Evolutionary conservation across 2,113 vertebrate species (phyloP), one percentile per base, ranked within the genome.

Genomic region (Stictonetta naevosa): DNA sequence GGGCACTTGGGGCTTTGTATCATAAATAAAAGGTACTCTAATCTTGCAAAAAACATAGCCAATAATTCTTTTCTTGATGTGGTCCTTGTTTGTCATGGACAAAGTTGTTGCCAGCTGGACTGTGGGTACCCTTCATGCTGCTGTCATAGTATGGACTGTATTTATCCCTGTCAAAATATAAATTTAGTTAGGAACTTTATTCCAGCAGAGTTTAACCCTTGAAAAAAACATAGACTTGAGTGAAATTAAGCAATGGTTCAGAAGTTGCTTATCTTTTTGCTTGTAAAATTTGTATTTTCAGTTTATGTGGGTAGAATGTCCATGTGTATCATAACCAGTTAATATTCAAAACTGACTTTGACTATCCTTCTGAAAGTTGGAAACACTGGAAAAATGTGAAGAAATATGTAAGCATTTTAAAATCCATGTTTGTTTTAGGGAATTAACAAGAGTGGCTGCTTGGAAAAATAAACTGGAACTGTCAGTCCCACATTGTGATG

Each of bases 101-200:
- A 33, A 38, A 71, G 60, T 4, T 88, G 64, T 64, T 94, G 94
- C 80, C 88, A 88, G 79, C 40, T 83, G 68, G 84, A 52, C 71
- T 82, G 74, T 83, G 67, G 66, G 44, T 58, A 52, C 28, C 13
- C 19, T 67, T 90, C 21, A 38, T 94, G 91, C 56, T 91, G 34
- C 67, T 85, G 29, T 48, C 83, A 60, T 46, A 64, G 8, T 55
- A 34, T 40, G 72, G 55, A 77, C 44, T 53, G 9, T 71, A 83
- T 90, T 94, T 13, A 63, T 86, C 29, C 60, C 60, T 90, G 88
- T 87, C 86, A 95, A 93, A 93, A 92, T 50, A 78, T 6, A 15
- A 36, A 67, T 75, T 91, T 55, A 73, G 20, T 71, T 64, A 83
- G 72, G 26, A 20, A 56, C 76, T 90, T 55, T 88, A 75, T 86